Percentiles rank a stretch among this genome's conserved stretches.
Evolutionary conservation across 2,113 vertebrate genomes (phyloP).

Genomic region (Saccopteryx bilineata): DNA sequence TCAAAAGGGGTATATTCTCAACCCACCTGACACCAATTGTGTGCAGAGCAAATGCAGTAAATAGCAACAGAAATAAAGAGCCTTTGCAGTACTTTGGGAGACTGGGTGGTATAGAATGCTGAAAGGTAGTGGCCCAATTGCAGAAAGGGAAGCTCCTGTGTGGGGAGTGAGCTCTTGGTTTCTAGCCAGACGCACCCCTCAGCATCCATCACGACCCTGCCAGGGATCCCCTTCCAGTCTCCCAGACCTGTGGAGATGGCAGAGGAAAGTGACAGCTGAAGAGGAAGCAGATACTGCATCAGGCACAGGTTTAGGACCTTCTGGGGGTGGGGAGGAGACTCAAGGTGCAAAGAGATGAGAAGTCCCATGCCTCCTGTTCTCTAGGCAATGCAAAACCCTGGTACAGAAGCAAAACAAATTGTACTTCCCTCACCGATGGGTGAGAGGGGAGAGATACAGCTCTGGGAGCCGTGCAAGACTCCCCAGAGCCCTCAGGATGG

Average conservation of each 20-base stretch:
- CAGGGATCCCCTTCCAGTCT: not conserved
- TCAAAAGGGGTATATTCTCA: not conserved
- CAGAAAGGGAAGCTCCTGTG: not conserved
- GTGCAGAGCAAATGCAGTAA: not conserved
- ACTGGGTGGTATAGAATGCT: not conserved
- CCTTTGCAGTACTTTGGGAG: not conserved
- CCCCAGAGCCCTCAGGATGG: too few relatives aligned
- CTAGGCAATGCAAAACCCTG: accelerated
- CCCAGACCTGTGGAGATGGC: accelerated
- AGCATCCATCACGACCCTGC: not conserved
- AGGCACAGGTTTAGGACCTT: not conserved
- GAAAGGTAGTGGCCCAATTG: not conserved
- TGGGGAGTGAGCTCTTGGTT: accelerated
- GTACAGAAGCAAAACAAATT: not conserved
- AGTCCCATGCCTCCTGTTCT: accelerated
- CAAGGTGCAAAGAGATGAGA: not conserved
- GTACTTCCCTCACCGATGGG: not conserved
- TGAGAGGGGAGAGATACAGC: not conserved
- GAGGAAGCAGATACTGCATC: not conserved
- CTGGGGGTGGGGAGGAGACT: not conserved
- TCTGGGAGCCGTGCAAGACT: not conserved
- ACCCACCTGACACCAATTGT: not conserved
- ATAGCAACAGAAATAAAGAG: not conserved
- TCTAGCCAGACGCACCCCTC: accelerated
- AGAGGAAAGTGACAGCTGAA: not conserved